Evolutionary conservation across 2,888 invertebrate genomes (phyloP).

Genomic region (Carpatolechia fugitivella): DNA sequence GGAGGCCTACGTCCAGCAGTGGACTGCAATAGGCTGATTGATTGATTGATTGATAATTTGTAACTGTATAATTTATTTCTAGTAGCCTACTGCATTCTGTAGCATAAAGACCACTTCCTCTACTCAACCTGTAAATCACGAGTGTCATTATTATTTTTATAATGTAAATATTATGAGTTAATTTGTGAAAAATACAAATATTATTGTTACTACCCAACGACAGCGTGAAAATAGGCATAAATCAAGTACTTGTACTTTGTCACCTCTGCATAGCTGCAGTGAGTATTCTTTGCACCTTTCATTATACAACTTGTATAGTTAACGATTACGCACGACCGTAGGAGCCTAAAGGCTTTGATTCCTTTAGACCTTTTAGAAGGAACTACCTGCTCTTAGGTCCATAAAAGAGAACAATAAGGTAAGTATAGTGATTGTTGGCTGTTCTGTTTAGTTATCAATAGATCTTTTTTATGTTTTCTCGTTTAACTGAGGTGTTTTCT

Average conservation of each 20-base stretch:
- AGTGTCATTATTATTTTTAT: no score
- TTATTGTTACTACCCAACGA: no score
- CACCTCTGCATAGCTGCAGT: not conserved
- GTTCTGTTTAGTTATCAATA: not conserved
- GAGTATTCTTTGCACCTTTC: not conserved
- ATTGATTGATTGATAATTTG: no score
- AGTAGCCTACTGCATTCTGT: no score
- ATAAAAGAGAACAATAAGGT: not conserved
- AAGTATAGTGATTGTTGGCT: not conserved
- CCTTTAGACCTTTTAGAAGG: not conserved
- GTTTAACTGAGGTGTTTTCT: not conserved
- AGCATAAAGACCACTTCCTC: no score
- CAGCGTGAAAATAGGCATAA: not conserved
- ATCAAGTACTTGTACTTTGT: not conserved
- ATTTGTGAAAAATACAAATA: no score
- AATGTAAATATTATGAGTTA: no score
- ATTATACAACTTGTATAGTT: not conserved
- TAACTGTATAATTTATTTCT: no score
- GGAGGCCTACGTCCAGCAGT: no score
- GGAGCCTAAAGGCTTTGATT: constrained; percentile 3
- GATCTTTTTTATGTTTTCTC: not conserved
- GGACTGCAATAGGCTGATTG: no score
- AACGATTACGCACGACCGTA: not conserved
- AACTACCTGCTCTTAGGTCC: constrained; percentile 3
- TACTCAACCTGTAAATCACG: no score